Evolutionary conservation across 2,888 invertebrate genomes (phyloP), one percentile per base, ranked within the genome.

Genomic region (Sarcophaga rosellei): DNA sequence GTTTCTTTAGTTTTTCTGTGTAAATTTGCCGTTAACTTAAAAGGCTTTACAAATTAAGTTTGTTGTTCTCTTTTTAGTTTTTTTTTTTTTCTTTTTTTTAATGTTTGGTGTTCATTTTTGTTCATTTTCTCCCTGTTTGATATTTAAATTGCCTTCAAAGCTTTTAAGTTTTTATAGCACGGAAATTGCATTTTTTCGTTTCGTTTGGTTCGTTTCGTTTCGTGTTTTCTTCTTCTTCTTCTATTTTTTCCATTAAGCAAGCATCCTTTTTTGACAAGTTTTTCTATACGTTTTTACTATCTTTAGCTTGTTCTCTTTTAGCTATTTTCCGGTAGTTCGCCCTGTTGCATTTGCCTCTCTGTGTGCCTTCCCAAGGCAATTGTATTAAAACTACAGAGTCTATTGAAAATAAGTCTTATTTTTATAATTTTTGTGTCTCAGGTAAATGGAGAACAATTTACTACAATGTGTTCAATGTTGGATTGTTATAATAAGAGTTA

Each of bases 141-240:
- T 79, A 82, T 85, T 82, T 85, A 79, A 85, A 84, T 86, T 86
- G 86, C 88, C 87, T 86, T 74, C 88, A 90, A 91, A 90, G 91
- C 91, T 91, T 91, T 91, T 88, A 90, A 91, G 90, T 91, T 91
- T 84, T 90, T 90, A 90, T 90, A 88, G 88, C 88, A 89, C 90
- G 91, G 91, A 91, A 91, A 91, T 91, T 91, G 91, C 90, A 89
- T 89, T 84, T 87, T 86, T 83, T 83, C 82, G 88, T 89, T 84
- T 87, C 69, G 35, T 35, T 53, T 53, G 12, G 53, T 53, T 53
- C 15, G 53, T 53, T 12, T 47, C 53, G 87, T 89, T 88, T 74
- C 62, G 73, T 84, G 74, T 57, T 74, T 66, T 74, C 57, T 3
- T 78, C 66, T 66, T 59, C n/a, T 47, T 73, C 59, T 77, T 63